Evolutionary conservation across 2,797 vertebrate species (phyloP), one percentile per base, ranked within the genome.

Genomic region (Nasua narica): DNA sequence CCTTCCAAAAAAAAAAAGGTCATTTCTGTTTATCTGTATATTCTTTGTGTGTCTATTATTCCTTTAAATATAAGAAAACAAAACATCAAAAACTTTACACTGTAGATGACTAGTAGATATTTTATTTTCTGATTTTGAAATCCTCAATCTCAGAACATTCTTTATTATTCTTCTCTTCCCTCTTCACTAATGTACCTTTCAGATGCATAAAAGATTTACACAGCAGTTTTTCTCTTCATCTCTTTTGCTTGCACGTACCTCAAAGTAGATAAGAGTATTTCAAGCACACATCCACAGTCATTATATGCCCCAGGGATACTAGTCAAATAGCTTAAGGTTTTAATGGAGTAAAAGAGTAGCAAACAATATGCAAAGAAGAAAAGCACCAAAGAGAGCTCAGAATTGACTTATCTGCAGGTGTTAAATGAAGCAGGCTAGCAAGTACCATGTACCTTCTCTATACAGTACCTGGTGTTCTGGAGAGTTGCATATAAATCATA

Each of bases 61-160:
- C 32, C 37, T 93, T 96, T 86, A 81, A 85, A 50, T 90, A 77
- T 29, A 9, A 93, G 14, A 46, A 91, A 91, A 81, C 2, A 15
- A 86, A 79, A 46, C 35, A 83, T 69, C 16, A n/a, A 76, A 84
- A 72, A 9, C 19, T 82, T 74, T 52, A 23, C 46, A 79, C 5
- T 48, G 13, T 67, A 52, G 5, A n/a, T 84, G 35, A 54, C 29
- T 87, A 32, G 86, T 85, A 96, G 37, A 19, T 78, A 77, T 11
- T 91, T 98, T 97, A 35, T 60, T 94, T 96, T 96, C 52, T n/a
- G 6, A 82, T 97, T 89, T 95, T 89, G 95, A 96, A 79, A 58
- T 67, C 9, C 4, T 81, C 48, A 52, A 6, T 77, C 32, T 67
- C 32, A 37, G 46, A 52, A 56, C 4, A 48, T 48, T 62, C 5